These are phyloP conservation scores for Euphydryas editha DNA, from an alignment of 2,888 invertebrate species.

Conservation along the genomic window DNA sequence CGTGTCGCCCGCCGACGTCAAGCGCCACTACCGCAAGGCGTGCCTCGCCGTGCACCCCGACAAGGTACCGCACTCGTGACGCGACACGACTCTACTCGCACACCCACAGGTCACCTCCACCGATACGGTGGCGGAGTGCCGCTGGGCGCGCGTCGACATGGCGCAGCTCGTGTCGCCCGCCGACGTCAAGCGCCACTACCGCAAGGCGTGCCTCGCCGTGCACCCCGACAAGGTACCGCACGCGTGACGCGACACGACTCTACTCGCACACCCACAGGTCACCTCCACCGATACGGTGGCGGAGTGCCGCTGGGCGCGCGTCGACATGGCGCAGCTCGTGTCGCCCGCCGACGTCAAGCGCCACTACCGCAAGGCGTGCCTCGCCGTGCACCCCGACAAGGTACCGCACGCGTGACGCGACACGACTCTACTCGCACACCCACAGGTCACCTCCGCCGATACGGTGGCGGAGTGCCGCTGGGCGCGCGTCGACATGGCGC, in stretches of 20 bases:
- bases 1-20: conserved; percentile 96
- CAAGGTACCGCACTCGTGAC: conserved; percentile 87
- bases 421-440: too few relatives aligned
- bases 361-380: conserved; percentile 96
- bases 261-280: too few relatives aligned
- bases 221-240: conserved; percentile 98
- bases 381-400: conserved; percentile 99
- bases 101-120: too few relatives aligned
- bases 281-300: too few relatives aligned
- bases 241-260: too few relatives aligned
- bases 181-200: conserved; percentile 98
- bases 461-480: conserved; percentile 97
- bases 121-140: conserved; percentile 88
- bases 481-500: conserved; percentile 97
- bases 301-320: conserved; percentile 95
- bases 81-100: neutral
- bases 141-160: conserved; percentile 98
- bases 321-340: conserved; percentile 97
- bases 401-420: conserved; percentile 72
- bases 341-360: conserved; percentile 97
- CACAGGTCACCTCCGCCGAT: too few relatives aligned
- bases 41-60: conserved; percentile 99
- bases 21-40: conserved; percentile 97
- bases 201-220: conserved; percentile 97
- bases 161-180: conserved; percentile 94